Percentiles rank a stretch among this genome's conserved stretches.
These are phyloP conservation scores for Isichthys henryi DNA, from an alignment of 2,113 vertebrate species.

Conservation along the genomic window DNA sequence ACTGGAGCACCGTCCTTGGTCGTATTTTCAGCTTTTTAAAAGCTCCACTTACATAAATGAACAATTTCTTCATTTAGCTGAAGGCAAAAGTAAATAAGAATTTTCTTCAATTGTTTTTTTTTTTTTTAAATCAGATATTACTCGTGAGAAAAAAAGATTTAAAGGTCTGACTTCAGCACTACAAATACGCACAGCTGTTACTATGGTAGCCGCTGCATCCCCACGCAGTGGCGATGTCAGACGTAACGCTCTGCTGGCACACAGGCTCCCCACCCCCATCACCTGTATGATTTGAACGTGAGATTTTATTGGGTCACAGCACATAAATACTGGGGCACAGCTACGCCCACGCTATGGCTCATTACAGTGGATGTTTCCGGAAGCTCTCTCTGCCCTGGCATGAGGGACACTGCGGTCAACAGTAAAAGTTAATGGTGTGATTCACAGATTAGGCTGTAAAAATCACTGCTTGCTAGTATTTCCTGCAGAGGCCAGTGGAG, in stretches of 20 bases:
- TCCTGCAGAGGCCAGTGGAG: neutral
- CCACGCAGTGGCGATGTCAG: neutral
- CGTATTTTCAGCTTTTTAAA: neutral
- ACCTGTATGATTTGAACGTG: neutral
- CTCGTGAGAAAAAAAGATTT: neutral
- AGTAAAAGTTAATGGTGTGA: conserved; percentile 1
- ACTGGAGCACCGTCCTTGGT: neutral
- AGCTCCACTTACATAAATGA: neutral
- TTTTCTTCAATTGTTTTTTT: neutral
- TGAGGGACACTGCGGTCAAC: neutral
- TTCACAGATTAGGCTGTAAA: neutral
- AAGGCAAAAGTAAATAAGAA: neutral
- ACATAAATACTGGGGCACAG: too few relatives aligned
- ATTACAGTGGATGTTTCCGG: neutral
- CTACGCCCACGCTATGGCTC: neutral
- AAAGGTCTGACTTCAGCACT: neutral
- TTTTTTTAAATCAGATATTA: neutral
- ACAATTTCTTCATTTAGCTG: neutral
- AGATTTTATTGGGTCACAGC: neutral
- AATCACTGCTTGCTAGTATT: neutral
- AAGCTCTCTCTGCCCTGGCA: neutral
- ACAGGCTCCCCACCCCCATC: neutral
- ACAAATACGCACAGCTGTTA: neutral
- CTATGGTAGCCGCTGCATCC: neutral
- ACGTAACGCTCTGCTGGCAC: neutral